A percentile compares a stretch with the other conserved stretches of the same genome.
Conservation (phyloP, 2,797 vertebrate genomes). For the Picus viridis region DNA sequence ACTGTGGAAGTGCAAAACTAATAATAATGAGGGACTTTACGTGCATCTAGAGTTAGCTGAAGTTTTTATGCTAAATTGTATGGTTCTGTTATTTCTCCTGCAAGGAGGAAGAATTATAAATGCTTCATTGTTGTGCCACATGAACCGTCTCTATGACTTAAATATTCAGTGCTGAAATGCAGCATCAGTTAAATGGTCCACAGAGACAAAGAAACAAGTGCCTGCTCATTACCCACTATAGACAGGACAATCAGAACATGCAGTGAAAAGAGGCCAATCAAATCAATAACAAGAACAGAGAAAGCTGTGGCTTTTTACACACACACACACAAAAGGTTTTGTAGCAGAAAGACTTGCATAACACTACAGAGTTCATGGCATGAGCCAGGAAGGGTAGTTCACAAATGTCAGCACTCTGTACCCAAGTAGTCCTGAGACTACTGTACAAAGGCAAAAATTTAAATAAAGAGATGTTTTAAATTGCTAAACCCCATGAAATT, state of each 20-base stretch:
- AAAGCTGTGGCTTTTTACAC: background rate
- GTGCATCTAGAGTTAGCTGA: background rate
- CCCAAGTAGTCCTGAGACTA: background rate
- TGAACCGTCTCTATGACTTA: background rate
- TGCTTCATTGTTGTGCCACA: constrained; percentile 20
- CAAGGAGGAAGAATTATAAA: background rate
- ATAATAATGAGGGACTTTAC: background rate
- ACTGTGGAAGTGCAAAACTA: background rate
- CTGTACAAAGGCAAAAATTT: background rate
- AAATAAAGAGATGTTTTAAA: background rate
- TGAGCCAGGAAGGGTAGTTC: background rate
- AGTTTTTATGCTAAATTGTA: background rate
- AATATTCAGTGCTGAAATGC: background rate
- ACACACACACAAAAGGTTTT: background rate
- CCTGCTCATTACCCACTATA: background rate
- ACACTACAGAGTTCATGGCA: background rate
- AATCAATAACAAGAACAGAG: background rate
- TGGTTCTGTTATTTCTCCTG: background rate
- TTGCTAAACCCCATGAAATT: background rate
- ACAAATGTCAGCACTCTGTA: background rate
- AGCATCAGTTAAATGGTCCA: background rate
- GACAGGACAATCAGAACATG: background rate
- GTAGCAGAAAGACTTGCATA: background rate
- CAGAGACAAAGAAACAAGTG: background rate
- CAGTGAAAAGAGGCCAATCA: background rate